phyloP scores from a whole-genome alignment of 2,888 invertebrate species.

The Euproctis similis region DNA sequence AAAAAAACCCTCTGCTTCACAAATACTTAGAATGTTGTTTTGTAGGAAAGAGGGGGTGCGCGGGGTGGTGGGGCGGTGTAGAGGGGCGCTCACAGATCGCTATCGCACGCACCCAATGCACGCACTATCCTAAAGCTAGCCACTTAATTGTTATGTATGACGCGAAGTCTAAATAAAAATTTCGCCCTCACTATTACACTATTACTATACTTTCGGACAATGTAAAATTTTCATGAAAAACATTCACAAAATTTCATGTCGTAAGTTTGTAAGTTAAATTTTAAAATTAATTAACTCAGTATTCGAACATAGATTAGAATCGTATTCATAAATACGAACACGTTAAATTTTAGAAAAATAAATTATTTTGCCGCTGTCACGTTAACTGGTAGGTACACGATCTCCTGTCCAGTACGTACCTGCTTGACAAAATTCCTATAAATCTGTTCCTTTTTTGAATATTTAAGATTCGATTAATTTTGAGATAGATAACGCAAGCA shows the following conservation, averaged over 20 bases:
- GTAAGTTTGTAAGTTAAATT: too few relatives aligned
- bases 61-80: conserved; percentile 30
- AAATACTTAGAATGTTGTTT: conserved; percentile 70
- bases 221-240: conserved; percentile 13
- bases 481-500: too few relatives aligned
- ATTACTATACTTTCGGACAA: conserved; percentile 12
- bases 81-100: conserved; percentile 61
- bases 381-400: too few relatives aligned
- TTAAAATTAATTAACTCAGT: too few relatives aligned
- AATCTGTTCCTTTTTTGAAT: too few relatives aligned
- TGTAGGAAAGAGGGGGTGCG: conserved; percentile 45
- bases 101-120: conserved; percentile 74
- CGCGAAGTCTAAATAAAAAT: conserved; percentile 42
- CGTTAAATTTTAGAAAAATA: too few relatives aligned
- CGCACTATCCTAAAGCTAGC: conserved; percentile 72
- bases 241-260: background rate
- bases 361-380: too few relatives aligned
- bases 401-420: too few relatives aligned
- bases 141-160: conserved; percentile 68
- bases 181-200: conserved; percentile 19
- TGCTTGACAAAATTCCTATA: too few relatives aligned
- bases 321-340: too few relatives aligned
- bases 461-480: too few relatives aligned
- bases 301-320: too few relatives aligned
- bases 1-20: conserved; percentile 72